Percentiles rank a stretch among this genome's conserved stretches.
These are phyloP conservation scores for Agonopterix alstromeriana DNA, from an alignment of 2,888 invertebrate genomes.

Conservation along the genomic window DNA sequence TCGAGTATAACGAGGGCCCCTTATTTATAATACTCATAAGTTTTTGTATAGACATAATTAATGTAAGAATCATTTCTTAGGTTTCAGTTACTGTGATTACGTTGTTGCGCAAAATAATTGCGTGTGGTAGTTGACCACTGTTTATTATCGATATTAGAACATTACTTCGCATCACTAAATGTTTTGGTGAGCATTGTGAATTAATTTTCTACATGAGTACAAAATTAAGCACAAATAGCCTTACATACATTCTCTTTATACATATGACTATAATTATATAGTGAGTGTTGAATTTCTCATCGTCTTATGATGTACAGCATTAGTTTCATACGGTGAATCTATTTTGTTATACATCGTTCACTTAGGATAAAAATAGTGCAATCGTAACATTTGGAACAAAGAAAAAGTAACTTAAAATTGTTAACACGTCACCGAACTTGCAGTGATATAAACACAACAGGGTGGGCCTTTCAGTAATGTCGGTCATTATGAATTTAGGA, in stretches of 20 bases:
- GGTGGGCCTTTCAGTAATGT: conserved; percentile 47
- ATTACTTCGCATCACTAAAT: neutral
- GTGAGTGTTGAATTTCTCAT: conserved; percentile 27
- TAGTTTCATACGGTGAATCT: conserved; percentile 21
- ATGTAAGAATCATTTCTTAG: conserved; percentile 39
- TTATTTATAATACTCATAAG: conserved; percentile 77
- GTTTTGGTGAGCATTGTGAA: neutral
- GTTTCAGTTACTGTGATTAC: conserved; percentile 43
- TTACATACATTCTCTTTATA: conserved; percentile 9
- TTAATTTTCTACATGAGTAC: conserved; percentile 28
- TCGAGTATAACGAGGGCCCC: conserved; percentile 56
- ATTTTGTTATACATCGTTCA: conserved; percentile 17
- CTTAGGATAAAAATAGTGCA: conserved; percentile 17
- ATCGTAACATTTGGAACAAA: conserved; percentile 22
- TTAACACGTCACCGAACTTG: conserved; percentile 22
- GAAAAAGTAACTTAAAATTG: conserved; percentile 9
- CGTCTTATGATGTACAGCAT: conserved; percentile 25
- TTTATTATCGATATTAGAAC: conserved; percentile 1
- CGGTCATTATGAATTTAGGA: conserved; percentile 61
- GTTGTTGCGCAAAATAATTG: conserved; percentile 20
- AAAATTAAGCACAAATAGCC: conserved; percentile 47
- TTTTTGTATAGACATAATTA: conserved; percentile 58
- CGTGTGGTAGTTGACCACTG: conserved; percentile 3
- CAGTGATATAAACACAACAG: conserved; percentile 54
- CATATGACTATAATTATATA: conserved; percentile 5